Evolutionary conservation across 1,140 invertebrate species (phyloP).

Genomic region (Apocrypta bakeri): DNA sequence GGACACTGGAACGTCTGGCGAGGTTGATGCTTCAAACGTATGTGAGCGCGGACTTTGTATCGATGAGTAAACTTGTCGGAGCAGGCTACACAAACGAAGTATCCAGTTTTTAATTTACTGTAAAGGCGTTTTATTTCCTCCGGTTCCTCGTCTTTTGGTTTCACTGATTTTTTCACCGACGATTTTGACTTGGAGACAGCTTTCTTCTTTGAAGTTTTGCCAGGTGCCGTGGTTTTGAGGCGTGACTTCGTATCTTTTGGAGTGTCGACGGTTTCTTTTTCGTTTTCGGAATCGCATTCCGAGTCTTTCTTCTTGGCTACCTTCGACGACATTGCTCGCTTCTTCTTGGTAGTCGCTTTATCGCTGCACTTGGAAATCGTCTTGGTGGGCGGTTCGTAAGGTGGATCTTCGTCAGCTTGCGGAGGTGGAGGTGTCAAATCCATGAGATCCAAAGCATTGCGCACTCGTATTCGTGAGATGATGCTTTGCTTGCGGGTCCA

Average conservation of each 20-base stretch:
- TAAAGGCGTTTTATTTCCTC: slow-evolving; percentile 7
- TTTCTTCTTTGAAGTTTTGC: not conserved
- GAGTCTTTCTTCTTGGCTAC: not conserved
- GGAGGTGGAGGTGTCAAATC: not conserved
- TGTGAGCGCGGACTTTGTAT: slow-evolving; percentile 69
- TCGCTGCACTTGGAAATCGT: not conserved
- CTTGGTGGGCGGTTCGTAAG: not conserved
- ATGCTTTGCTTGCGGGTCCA: slow-evolving; percentile 6
- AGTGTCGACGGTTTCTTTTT: not conserved
- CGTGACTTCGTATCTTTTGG: not conserved
- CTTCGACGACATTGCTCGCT: not conserved
- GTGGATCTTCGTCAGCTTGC: not conserved
- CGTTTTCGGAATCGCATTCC: not conserved
- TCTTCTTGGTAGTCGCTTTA: not conserved
- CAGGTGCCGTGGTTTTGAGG: too few species aligned
- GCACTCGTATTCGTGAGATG: slow-evolving; percentile 33
- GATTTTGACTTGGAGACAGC: not conserved
- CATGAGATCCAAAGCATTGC: not conserved
- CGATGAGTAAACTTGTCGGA: slow-evolving; percentile 56
- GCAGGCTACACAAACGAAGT: slow-evolving; percentile 66
- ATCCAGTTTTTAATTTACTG: slow-evolving; percentile 33
- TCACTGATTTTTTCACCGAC: not conserved
- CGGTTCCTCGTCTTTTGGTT: not conserved
- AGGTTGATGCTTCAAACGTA: slow-evolving; percentile 47
- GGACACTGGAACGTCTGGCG: slow-evolving; percentile 47